These are phyloP conservation scores for Cyanoliseus patagonus DNA, from an alignment of 2,113 vertebrate species.

Conservation along the genomic window DNA sequence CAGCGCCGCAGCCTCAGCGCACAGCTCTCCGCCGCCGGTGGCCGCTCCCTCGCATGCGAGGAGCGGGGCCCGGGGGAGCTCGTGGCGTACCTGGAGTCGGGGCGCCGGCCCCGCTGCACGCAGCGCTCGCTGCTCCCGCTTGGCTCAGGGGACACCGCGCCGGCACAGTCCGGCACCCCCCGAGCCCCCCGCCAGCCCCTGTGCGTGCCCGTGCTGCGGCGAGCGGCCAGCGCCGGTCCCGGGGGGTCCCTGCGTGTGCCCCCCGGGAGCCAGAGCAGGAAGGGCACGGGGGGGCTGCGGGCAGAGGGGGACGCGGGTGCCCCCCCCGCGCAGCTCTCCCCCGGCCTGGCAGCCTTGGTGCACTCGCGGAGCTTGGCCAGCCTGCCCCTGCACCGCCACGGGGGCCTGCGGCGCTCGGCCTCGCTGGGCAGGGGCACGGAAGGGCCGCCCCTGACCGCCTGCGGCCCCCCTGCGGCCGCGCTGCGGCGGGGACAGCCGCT, in stretches of 20 bases:
- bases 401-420: conserved; percentile 37
- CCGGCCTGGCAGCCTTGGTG: neutral
- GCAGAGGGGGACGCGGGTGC: neutral
- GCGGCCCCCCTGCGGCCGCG: conserved; percentile 21
- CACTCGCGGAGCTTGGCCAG: neutral
- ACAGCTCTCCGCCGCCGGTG: conserved; percentile 67
- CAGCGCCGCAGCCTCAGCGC: conserved; percentile 83
- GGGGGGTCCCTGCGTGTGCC: neutral
- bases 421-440: neutral
- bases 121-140: conserved; percentile 82
- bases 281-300: neutral
- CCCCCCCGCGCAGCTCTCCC: neutral
- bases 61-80: conserved; percentile 73
- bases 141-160: neutral
- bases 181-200: neutral
- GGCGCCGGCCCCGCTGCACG: conserved; percentile 83
- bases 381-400: conserved; percentile 49
- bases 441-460: accelerated
- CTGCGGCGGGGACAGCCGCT: conserved; percentile 80
- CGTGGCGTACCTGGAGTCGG: conserved; percentile 89
- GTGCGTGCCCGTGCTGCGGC: neutral
- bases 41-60: conserved; percentile 79
- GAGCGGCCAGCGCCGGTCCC: neutral
- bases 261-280: neutral
- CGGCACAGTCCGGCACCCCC: neutral